Percentiles rank a stretch among this genome's conserved stretches.
phyloP scores from a whole-genome alignment of 2,888 invertebrate species.

The Ectemnius continuus region DNA sequence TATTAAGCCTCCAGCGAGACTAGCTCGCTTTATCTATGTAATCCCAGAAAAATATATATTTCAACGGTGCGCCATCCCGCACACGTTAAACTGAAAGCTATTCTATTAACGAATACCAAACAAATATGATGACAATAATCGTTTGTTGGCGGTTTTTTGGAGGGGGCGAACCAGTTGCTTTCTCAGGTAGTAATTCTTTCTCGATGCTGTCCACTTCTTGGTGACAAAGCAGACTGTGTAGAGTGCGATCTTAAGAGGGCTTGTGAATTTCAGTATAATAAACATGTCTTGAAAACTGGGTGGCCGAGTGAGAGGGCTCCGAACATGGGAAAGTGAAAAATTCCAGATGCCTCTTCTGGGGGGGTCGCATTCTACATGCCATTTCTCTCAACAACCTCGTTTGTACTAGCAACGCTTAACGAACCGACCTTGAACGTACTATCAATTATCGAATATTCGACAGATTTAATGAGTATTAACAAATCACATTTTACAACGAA shows the following conservation, averaged over 20 bases:
- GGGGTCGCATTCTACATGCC: slow-evolving; percentile 1
- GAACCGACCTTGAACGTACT: not conserved
- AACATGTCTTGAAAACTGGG: slow-evolving; percentile 10
- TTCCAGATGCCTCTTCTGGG: slow-evolving; percentile 26
- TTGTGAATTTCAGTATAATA: slow-evolving; percentile 1
- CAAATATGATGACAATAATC: not conserved
- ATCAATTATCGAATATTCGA: not conserved
- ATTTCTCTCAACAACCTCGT: not conserved
- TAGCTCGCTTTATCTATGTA: slow-evolving; percentile 8
- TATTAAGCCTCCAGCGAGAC: slow-evolving; percentile 44
- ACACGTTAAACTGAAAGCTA: not conserved
- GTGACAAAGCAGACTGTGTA: not conserved
- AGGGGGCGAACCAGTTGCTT: not conserved
- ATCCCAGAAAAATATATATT: not conserved
- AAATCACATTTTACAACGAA: not conserved
- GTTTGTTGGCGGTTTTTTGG: not conserved
- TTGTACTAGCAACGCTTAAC: not conserved
- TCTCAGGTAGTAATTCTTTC: no score
- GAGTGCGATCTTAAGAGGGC: not conserved
- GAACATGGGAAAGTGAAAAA: slow-evolving; percentile 22
- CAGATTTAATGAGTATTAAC: not conserved
- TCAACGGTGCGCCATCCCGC: not conserved
- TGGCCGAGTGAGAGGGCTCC: not conserved
- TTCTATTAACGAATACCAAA: not conserved
- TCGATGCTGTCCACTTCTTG: no score